A percentile compares a stretch with the other conserved stretches of the same genome.
phyloP scores from a whole-genome alignment of 2,888 invertebrate species.

The Petrophora chlorosata region DNA sequence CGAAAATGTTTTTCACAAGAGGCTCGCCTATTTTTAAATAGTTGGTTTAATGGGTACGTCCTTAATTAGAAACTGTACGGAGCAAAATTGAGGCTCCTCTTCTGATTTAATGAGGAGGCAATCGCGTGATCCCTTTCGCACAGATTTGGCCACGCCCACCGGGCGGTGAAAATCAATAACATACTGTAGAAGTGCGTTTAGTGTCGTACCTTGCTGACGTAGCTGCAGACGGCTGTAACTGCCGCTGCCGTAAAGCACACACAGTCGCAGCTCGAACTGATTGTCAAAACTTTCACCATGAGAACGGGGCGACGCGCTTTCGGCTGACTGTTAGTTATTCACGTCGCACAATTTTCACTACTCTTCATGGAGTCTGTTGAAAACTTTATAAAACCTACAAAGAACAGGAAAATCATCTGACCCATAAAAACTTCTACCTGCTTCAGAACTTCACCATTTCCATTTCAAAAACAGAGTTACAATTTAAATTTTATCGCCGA shows the following conservation, averaged over 20 bases:
- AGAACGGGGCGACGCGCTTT: neutral
- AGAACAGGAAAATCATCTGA: too few species aligned
- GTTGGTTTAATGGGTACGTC: conserved; percentile 80
- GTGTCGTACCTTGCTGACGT: conserved; percentile 77
- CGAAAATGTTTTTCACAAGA: conserved; percentile 71
- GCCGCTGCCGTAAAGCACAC: conserved; percentile 43
- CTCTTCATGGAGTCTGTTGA: too few species aligned
- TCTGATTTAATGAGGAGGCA: conserved; percentile 79
- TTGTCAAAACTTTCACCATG: conserved; percentile 6
- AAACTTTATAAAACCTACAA: too few species aligned
- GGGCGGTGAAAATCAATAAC: conserved; percentile 83
- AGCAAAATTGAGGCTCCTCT: conserved; percentile 74
- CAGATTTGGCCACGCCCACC: conserved; percentile 78
- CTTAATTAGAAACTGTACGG: conserved; percentile 79
- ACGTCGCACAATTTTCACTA: too few species aligned
- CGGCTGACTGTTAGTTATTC: too few species aligned
- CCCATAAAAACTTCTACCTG: conserved; percentile 5
- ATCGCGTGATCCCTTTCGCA: conserved; percentile 81
- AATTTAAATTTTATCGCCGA: conserved; percentile 20
- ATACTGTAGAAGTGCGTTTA: conserved; percentile 80
- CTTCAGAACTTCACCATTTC: neutral
- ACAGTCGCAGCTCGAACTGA: conserved; percentile 25
- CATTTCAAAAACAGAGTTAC: conserved; percentile 1
- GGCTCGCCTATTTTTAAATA: conserved; percentile 80
- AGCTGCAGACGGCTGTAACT: conserved; percentile 50